Base-by-base conservation (phyloP, 2,888 invertebrate genomes). In the Sisyra nigra region DNA sequence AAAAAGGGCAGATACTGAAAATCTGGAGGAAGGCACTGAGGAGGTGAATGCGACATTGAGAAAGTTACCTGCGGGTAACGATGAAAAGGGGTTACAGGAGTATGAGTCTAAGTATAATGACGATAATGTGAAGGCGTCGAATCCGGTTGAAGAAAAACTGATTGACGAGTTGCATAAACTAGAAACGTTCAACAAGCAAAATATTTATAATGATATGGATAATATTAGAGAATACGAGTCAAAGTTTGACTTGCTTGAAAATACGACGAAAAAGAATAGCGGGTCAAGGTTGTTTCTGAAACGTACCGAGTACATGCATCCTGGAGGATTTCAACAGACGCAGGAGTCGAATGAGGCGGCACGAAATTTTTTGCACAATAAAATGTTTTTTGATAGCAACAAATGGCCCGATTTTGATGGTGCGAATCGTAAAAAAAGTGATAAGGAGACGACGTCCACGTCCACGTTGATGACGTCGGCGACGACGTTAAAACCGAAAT, bases 161-260 rank as follows among this genome's bases (percentile, higher is more conserved):
- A 41, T 41, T 15, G 41, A 41, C 17, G 41, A 41, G n/a, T 14
- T 41, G 7, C 41, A 41, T n/a, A 33, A 34, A 19, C 14, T 41
- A 6, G 19, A 34, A 8, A 14, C 10, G 19, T 11, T 30, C 15
- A 41, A 41, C n/a, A 17, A 24, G 11, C 18, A 38, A 18, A 38
- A 14, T 18, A 17, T 11, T 4, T 11, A 19, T 11, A 14, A 38
- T 3, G 38, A 38, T 9, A 18, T 18, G 9, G 11, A 38, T 18
- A 38, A 19, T 17, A 10, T 38, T 18, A 38, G 19, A 17, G 38
- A 38, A 18, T 38, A 38, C 9, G 38, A 38, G 19, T 38, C 38
- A 11, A 38, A 38, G 18, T 38, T 38, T 38, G 24, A 24, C 7
- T 24, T 24, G 7, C 24, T 5, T 24, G 24, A 24, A 3, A 24